Conservation (phyloP, 2,888 invertebrate species). For the Lochmaea capreae region DNA sequence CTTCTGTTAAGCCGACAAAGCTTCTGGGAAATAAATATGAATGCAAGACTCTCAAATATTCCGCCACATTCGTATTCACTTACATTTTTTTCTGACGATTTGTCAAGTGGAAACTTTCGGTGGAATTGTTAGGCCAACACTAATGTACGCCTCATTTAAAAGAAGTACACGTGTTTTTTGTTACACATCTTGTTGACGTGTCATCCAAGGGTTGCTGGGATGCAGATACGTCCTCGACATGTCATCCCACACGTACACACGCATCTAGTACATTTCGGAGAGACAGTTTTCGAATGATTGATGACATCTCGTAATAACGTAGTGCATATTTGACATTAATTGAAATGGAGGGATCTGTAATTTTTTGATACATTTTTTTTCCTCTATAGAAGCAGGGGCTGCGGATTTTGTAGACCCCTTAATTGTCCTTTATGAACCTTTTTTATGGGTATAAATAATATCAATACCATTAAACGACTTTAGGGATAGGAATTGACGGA, state of each 20-base stretch:
- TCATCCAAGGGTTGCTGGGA: not conserved
- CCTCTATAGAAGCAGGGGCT: too few species aligned
- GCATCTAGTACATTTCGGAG: not conserved
- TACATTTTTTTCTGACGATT: not conserved
- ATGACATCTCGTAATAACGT: not conserved
- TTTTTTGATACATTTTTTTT: too few species aligned
- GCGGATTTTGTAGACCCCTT: too few species aligned
- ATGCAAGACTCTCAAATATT: not conserved
- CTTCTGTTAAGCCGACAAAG: conserved; percentile 2
- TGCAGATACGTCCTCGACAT: not conserved
- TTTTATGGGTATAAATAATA: too few species aligned
- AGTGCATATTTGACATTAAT: not conserved
- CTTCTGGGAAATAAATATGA: conserved; percentile 3
- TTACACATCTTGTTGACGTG: conserved; percentile 1
- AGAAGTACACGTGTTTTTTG: conserved; percentile 5
- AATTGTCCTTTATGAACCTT: too few species aligned
- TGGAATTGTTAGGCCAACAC: not conserved
- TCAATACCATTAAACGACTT: too few species aligned
- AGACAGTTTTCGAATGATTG: not conserved
- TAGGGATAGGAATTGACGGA: too few species aligned
- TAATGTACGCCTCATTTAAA: not conserved
- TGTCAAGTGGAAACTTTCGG: not conserved
- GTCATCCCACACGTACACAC: not conserved
- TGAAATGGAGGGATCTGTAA: not conserved
- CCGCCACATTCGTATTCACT: not conserved